phyloP scores from a whole-genome alignment of 1,140 invertebrate species.

The Drosophila malerkotliana region DNA sequence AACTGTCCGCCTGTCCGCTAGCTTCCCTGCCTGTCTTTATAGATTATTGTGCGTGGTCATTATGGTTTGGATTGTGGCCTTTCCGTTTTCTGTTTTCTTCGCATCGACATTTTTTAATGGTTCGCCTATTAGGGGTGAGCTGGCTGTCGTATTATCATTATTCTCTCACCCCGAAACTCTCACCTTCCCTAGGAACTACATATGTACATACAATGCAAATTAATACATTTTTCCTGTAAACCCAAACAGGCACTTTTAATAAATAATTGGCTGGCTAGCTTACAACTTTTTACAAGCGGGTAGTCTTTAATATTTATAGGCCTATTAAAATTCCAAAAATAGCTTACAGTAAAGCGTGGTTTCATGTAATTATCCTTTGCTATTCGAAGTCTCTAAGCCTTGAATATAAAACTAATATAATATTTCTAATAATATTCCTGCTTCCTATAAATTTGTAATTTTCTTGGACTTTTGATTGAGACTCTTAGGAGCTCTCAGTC shows the following conservation, averaged over 20 bases:
- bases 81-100: constrained; percentile 11
- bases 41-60: constrained; percentile 76
- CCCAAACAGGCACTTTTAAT: constrained; percentile 17
- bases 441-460: neutral
- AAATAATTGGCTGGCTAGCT: constrained; percentile 27
- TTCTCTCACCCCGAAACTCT: constrained; percentile 7
- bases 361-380: too few relatives aligned
- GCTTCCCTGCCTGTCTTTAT: constrained; percentile 28
- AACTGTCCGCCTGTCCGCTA: constrained; percentile 23
- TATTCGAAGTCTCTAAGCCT: neutral
- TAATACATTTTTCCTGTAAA: constrained; percentile 47
- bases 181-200: constrained; percentile 26
- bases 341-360: constrained; percentile 15
- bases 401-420: neutral
- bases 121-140: constrained; percentile 39
- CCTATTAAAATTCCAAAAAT: constrained; percentile 43
- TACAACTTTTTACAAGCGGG: constrained; percentile 17
- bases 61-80: constrained; percentile 44
- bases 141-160: constrained; percentile 59
- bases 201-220: constrained; percentile 51
- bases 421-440: too few relatives aligned
- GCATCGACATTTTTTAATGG: constrained; percentile 44
- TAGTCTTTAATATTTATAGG: constrained; percentile 11
- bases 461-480: neutral
- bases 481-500: neutral